A percentile compares a stretch with the other conserved stretches of the same genome.
Evolutionary conservation across 2,888 invertebrate genomes (phyloP).

Genomic region (Drosophila rellima): DNA sequence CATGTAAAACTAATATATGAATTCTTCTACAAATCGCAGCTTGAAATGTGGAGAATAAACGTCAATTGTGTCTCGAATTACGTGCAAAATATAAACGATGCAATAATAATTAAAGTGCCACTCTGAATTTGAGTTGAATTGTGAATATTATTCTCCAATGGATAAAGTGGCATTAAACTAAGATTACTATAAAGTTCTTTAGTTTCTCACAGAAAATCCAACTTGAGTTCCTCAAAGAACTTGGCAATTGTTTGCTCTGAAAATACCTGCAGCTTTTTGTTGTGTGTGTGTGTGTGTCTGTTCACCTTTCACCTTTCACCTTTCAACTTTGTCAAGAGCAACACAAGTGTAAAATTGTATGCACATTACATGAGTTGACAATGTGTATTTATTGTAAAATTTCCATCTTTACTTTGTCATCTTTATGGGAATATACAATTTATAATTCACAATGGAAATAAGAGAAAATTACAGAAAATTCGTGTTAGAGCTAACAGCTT

Average conservation of each 20-base stretch:
- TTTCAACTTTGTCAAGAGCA: conserved; percentile 1
- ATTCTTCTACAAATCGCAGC: too few relatives aligned
- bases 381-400: conserved; percentile 3
- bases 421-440: not conserved
- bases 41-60: too few relatives aligned
- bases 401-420: not conserved
- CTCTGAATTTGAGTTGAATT: not conserved
- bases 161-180: not conserved
- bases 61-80: not conserved
- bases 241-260: not conserved
- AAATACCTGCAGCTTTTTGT: too few relatives aligned
- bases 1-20: too few relatives aligned
- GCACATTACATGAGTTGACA: not conserved
- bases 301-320: conserved; percentile 3
- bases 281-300: not conserved
- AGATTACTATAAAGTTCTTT: not conserved
- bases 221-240: not conserved
- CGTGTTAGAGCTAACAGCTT: conserved; percentile 35
- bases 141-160: not conserved
- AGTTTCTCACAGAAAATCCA: not conserved
- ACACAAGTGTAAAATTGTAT: conserved; percentile 18
- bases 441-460: not conserved
- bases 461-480: too few relatives aligned
- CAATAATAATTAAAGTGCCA: not conserved
- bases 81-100: not conserved